phyloP scores from a whole-genome alignment of 2,888 invertebrate species.

The Megastigmus dorsalis region DNA sequence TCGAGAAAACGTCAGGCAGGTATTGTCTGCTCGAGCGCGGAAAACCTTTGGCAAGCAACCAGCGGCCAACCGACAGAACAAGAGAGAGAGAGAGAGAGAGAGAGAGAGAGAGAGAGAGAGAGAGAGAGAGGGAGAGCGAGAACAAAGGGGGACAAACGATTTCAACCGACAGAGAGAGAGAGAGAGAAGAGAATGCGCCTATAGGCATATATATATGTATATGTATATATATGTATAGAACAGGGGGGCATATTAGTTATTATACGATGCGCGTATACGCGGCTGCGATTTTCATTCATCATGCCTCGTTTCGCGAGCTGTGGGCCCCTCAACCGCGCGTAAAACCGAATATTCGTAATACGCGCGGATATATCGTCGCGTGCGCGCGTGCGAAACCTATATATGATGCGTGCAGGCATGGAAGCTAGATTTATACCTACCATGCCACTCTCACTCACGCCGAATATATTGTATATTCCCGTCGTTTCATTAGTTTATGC shows the following conservation, averaged over 20 bases:
- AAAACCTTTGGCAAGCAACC: constrained; percentile 58
- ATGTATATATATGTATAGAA: too few species aligned
- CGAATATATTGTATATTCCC: too few species aligned
- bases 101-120: constrained; percentile 37
- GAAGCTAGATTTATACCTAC: too few species aligned
- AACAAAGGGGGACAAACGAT: too few species aligned
- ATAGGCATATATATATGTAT: too few species aligned
- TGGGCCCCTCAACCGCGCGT: too few species aligned
- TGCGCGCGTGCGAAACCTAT: background rate
- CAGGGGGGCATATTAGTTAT: background rate
- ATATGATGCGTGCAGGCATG: background rate
- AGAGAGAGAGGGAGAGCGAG: constrained; percentile 36
- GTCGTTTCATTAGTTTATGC: too few species aligned
- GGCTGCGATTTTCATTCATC: constrained; percentile 62
- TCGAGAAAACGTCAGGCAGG: constrained; percentile 46
- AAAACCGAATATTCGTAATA: too few species aligned
- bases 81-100: constrained; percentile 39
- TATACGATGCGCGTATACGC: background rate
- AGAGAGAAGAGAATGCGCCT: constrained; percentile 35
- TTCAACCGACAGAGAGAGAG: constrained; percentile 48
- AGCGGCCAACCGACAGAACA: too few species aligned
- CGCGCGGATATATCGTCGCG: too few species aligned
- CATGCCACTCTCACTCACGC: too few species aligned
- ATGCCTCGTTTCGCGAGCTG: constrained; percentile 60
- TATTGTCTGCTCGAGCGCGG: constrained; percentile 36